phyloP scores from a whole-genome alignment of 1,140 invertebrate genomes.

The Nymphalis io region DNA sequence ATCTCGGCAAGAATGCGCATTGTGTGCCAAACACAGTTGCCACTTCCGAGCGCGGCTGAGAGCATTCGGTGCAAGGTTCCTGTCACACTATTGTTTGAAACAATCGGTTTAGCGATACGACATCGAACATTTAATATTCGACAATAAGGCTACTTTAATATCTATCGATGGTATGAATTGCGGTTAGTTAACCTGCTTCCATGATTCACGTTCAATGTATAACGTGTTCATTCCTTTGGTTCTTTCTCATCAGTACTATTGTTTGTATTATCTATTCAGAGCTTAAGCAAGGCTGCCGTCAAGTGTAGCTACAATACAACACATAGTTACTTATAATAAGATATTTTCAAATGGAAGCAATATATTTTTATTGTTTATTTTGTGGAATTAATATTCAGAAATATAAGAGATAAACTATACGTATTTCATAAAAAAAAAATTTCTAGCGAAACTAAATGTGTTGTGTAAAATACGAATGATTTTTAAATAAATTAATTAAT shows the following conservation, averaged over 20 bases:
- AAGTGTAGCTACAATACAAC: background rate
- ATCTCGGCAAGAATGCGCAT: constrained; percentile 54
- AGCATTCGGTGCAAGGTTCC: constrained; percentile 43
- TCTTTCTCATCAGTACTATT: constrained; percentile 18
- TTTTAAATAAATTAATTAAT: background rate
- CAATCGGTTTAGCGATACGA: constrained; percentile 20
- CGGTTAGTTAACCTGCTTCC: background rate
- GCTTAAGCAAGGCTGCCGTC: constrained; percentile 24
- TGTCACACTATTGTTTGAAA: constrained; percentile 42
- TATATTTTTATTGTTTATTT: background rate
- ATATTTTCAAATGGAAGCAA: background rate
- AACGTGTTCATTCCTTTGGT: constrained; percentile 9
- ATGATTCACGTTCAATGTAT: constrained; percentile 20
- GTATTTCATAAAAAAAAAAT: no score
- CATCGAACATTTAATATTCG: constrained; percentile 9
- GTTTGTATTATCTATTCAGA: constrained; percentile 25
- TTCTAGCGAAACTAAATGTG: background rate
- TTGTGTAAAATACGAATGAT: background rate
- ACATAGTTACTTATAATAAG: background rate
- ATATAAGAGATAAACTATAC: background rate
- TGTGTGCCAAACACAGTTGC: constrained; percentile 47
- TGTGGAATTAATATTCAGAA: background rate
- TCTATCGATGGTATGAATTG: constrained; percentile 16
- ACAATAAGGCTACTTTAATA: constrained; percentile 10
- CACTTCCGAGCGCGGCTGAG: constrained; percentile 47